phyloP scores from a whole-genome alignment of 2,797 vertebrate species.

The Erpetoichthys calabaricus region DNA sequence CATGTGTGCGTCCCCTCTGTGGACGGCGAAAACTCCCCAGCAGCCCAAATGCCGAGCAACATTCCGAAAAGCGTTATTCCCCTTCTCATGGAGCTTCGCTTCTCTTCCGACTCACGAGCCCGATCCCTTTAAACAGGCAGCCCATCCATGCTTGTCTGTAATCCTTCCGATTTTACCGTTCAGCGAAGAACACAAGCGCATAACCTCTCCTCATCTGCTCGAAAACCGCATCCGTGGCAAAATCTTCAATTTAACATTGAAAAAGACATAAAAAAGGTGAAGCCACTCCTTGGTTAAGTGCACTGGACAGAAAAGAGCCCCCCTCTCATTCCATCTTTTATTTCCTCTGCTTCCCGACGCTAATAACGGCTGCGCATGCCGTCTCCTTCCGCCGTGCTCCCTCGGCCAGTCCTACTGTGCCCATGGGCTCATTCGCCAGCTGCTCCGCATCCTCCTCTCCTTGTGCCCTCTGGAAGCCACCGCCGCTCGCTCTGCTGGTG shows the following conservation, averaged over 20 bases:
- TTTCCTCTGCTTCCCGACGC: slow-evolving; percentile 28
- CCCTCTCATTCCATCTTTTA: slow-evolving; percentile 33
- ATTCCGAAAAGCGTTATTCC: too few relatives aligned
- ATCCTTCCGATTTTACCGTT: too few relatives aligned
- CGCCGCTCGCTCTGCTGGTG: slow-evolving; percentile 39
- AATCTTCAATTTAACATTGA: slow-evolving; percentile 51
- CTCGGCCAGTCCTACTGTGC: slow-evolving; percentile 29
- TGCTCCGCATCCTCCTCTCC: slow-evolving; percentile 36
- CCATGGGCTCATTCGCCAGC: slow-evolving; percentile 24
- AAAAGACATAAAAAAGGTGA: slow-evolving; percentile 32
- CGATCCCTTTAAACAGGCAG: too few relatives aligned
- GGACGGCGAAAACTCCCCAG: too few relatives aligned
- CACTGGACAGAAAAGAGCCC: slow-evolving; percentile 45
- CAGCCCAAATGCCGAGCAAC: too few relatives aligned
- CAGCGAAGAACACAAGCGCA: too few relatives aligned
- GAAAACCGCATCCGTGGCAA: too few relatives aligned
- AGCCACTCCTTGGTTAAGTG: slow-evolving; percentile 53
- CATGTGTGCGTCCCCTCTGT: too few relatives aligned
- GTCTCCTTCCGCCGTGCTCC: slow-evolving; percentile 16
- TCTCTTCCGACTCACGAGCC: too few relatives aligned
- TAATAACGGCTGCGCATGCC: slow-evolving; percentile 22
- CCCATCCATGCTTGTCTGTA: too few relatives aligned
- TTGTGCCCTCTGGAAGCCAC: slow-evolving; percentile 18
- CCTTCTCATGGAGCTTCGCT: too few relatives aligned
- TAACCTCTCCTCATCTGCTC: too few relatives aligned